Conservation (phyloP, 2,113 vertebrate species). For the Malurus cyaneus region DNA sequence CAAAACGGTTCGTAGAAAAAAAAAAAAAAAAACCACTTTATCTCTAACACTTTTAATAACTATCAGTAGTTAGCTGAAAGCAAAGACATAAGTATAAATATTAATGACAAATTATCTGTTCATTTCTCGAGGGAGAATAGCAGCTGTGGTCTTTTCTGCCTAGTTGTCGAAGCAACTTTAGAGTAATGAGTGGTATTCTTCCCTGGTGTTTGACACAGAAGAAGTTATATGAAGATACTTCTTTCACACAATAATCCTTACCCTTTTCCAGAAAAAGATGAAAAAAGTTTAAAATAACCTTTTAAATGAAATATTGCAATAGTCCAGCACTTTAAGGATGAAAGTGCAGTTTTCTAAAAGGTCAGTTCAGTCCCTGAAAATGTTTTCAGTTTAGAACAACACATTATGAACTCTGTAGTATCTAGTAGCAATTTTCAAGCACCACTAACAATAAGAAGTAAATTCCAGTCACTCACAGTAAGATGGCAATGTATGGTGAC, state of each 20-base stretch:
- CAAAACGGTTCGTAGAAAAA: not conserved
- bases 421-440: conserved; percentile 70
- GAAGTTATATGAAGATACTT: conserved; percentile 11
- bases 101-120: not conserved
- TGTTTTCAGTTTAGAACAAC: conserved; percentile 73
- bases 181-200: conserved; percentile 2
- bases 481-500: conserved; percentile 79
- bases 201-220: not conserved
- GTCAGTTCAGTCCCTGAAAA: conserved; percentile 69
- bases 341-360: conserved; percentile 74
- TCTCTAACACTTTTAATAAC: not conserved
- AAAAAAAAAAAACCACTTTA: not conserved
- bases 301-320: conserved; percentile 76
- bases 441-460: conserved; percentile 67
- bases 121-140: not conserved
- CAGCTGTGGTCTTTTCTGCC: not conserved
- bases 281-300: conserved; percentile 72
- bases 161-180: not conserved
- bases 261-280: conserved; percentile 41
- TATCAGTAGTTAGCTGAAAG: not conserved
- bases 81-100: not conserved
- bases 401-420: conserved; percentile 59
- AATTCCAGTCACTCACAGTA: conserved; percentile 74
- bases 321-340: conserved; percentile 66
- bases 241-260: conserved; percentile 26